These are phyloP conservation scores for Camponotus floridanus DNA, from an alignment of 1,140 invertebrate genomes.

Conservation along the genomic window DNA sequence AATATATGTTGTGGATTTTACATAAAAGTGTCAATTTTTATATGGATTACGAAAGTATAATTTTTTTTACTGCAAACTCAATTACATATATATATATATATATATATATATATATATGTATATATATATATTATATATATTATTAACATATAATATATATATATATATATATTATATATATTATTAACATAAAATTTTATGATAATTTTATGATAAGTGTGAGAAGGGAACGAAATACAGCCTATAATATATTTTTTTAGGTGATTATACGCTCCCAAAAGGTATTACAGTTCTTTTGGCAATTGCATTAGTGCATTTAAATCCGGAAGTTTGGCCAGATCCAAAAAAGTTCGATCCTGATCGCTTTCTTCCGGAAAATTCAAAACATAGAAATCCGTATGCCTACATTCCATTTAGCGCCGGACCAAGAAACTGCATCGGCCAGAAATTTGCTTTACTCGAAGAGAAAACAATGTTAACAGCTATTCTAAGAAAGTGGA, in stretches of 20 bases:
- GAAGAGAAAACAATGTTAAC: slow-evolving; percentile 87
- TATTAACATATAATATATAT: too few species aligned
- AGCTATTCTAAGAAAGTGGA: slow-evolving; percentile 87
- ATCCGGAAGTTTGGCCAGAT: slow-evolving; percentile 87
- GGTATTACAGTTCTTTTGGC: slow-evolving; percentile 83
- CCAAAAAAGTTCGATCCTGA: slow-evolving; percentile 89
- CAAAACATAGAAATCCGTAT: slow-evolving; percentile 85
- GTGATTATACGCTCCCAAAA: slow-evolving; percentile 78
- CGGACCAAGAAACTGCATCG: slow-evolving; percentile 75
- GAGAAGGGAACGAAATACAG: not conserved
- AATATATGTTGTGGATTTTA: too few species aligned
- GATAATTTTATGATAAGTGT: too few species aligned
- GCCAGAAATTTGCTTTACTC: slow-evolving; percentile 84
- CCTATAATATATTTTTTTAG: slow-evolving; percentile 59
- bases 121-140: too few species aligned
- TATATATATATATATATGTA: too few species aligned
- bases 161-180: too few species aligned
- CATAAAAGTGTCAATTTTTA: too few species aligned
- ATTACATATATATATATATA: too few species aligned
- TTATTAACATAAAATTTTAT: not conserved
- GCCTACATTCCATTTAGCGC: slow-evolving; percentile 87
- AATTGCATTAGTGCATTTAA: slow-evolving; percentile 87
- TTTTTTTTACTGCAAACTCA: too few species aligned
- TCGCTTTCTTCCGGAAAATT: slow-evolving; percentile 87
- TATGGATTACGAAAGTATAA: too few species aligned